These are phyloP conservation scores for Nothoprocta pentlandii DNA, from an alignment of 2,113 vertebrate genomes.

Conservation along the genomic window DNA sequence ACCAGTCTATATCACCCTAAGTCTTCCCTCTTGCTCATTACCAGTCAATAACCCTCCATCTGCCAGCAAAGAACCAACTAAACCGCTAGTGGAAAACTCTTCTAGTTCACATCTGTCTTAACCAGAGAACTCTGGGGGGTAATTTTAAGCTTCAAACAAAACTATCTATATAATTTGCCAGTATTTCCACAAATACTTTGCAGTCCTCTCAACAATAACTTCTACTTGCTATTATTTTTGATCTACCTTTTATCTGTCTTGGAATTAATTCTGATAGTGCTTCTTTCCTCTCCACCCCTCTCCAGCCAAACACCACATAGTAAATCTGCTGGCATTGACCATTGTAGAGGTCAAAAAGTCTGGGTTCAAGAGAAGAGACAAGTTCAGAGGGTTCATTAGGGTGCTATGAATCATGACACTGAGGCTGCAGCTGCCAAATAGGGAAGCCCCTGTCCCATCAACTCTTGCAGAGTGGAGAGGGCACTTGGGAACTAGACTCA, in stretches of 20 bases:
- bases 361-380: background rate
- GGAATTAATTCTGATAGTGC: background rate
- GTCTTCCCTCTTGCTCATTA: background rate
- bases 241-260: background rate
- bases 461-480: background rate
- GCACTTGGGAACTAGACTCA: background rate
- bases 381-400: background rate
- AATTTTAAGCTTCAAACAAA: background rate
- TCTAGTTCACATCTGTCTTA: no score
- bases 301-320: background rate
- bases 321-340: background rate
- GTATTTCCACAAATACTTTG: background rate
- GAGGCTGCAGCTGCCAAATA: background rate
- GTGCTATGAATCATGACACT: fast-evolving
- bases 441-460: background rate
- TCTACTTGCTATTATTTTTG: background rate
- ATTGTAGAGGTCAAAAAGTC: background rate
- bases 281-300: background rate
- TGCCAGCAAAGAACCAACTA: background rate
- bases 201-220: background rate
- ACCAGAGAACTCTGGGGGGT: background rate
- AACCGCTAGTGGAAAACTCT: background rate
- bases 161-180: background rate
- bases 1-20: background rate
- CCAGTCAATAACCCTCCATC: background rate